These are phyloP conservation scores for Unio pictorum DNA, from an alignment of 2,888 invertebrate species.

Conservation along the genomic window DNA sequence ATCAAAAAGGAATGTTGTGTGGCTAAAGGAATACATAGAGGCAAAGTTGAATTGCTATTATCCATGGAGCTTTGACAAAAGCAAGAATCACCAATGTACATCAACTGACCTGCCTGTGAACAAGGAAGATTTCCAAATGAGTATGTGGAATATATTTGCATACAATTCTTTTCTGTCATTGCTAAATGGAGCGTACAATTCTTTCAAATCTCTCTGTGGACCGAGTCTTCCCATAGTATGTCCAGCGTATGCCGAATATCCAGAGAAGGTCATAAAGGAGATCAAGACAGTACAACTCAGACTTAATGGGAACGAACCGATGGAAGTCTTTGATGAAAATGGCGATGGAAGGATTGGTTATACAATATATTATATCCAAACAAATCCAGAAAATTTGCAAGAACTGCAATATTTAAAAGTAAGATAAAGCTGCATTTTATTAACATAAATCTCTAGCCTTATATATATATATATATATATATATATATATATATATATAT, in stretches of 20 bases:
- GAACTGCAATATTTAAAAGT: no score
- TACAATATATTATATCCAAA: slow-evolving; percentile 28
- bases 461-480: no score
- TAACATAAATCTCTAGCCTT: no score
- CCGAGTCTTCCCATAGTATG: slow-evolving; percentile 8
- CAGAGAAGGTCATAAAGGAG: background rate
- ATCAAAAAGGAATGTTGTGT: slow-evolving; percentile 13
- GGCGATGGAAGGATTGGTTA: slow-evolving; percentile 36
- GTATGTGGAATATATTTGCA: slow-evolving; percentile 14
- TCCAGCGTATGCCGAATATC: slow-evolving; percentile 9
- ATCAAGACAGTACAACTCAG: slow-evolving; percentile 16
- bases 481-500: no score
- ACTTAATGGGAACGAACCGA: slow-evolving; percentile 13
- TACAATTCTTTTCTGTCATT: slow-evolving; percentile 13
- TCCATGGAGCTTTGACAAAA: slow-evolving; percentile 22
- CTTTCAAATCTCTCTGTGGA: slow-evolving; percentile 9
- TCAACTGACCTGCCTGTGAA: background rate
- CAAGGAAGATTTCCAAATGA: slow-evolving; percentile 4
- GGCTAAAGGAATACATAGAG: slow-evolving; percentile 16
- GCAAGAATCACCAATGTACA: slow-evolving; percentile 1
- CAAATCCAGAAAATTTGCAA: slow-evolving; percentile 1
- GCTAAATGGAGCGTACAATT: slow-evolving; percentile 7
- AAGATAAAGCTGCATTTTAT: no score
- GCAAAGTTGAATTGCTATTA: slow-evolving; percentile 20
- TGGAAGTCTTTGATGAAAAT: slow-evolving; percentile 26